Base-by-base conservation (phyloP, 2,113 vertebrate genomes). In the Peucedramus taeniatus region DNA sequence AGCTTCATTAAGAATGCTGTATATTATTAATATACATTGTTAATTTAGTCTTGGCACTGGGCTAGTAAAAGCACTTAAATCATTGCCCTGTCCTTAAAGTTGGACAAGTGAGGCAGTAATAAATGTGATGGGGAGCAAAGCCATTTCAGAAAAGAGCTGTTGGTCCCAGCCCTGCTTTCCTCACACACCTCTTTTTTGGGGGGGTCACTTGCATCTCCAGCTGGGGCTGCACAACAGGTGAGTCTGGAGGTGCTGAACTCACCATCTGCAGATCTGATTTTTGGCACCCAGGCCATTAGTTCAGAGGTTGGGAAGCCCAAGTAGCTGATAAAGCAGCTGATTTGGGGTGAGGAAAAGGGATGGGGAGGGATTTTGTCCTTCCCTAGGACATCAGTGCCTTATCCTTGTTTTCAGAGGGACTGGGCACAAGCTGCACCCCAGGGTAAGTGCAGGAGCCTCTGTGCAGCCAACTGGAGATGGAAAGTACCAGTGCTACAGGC, bases 1-100 rank as follows among this genome's bases (percentile, higher is more conserved):
- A 49, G 2, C 63, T 89, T 94, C 33, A 83, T 76, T 66, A 76
- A 50, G 60, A 93, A 90, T 83, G 42, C 15, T 60, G 42, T 60
- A 16, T 72, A 63, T 83, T 84, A 88, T 87, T 81, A 51, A 76
- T 60, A 87, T 20, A 64, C 22, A 68, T 82, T 42, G 15, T 72
- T 91, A 76, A 87, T 94, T 97, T 95, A 77, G 69, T 93, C 86
- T 92, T 97, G 89, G 92, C 94, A 84, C 40, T 12, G 13, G 19
- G 39, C 45, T 51, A 80, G 37, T 91, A 63, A 95, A 97, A 96
- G 86, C 81, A 92, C 79, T 96, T 90, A 72, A 79, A 75, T 90
- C 70, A 44, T 33, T 84, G 45, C 22, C 68, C 21, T 69, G 51
- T 71, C 59, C 76, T 95, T 92, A 80, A 92, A 86, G 51, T 5